Conservation (phyloP, 2,888 invertebrate species). For the Hoplodrina ambigua region DNA sequence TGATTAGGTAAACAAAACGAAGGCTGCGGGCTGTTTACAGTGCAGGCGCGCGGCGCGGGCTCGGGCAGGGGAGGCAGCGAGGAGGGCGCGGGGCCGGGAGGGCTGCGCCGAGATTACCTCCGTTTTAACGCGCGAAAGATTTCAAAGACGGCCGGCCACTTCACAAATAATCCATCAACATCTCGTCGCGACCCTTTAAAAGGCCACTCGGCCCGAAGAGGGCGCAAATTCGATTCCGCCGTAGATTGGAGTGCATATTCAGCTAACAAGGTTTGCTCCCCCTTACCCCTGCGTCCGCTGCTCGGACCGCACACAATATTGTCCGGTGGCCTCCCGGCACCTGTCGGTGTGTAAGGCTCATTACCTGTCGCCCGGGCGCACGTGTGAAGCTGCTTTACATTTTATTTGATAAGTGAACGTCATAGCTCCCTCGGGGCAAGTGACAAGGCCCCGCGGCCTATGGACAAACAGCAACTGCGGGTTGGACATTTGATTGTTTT, state of each 20-base stretch:
- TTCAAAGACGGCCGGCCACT: constrained; percentile 88
- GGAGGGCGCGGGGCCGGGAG: constrained; percentile 59
- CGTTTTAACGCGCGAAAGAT: constrained; percentile 90
- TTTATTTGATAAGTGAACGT: constrained; percentile 1
- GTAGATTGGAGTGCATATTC: constrained; percentile 88
- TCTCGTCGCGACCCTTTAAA: constrained; percentile 79
- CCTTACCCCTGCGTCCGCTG: constrained; percentile 30
- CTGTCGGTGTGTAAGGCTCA: constrained; percentile 20
- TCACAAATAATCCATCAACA: constrained; percentile 89
- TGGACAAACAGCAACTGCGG: too few relatives aligned
- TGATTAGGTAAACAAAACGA: constrained; percentile 88
- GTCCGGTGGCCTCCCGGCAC: constrained; percentile 34
- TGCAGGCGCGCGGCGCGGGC: constrained; percentile 54
- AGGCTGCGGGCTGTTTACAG: constrained; percentile 79
- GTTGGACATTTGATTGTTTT: too few relatives aligned
- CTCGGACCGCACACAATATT: constrained; percentile 16
- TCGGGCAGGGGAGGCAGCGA: constrained; percentile 49
- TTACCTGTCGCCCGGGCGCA: not conserved
- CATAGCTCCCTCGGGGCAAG: not conserved
- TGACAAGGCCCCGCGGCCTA: not conserved
- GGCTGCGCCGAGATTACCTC: constrained; percentile 84
- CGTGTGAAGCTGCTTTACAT: constrained; percentile 12
- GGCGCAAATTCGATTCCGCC: constrained; percentile 84
- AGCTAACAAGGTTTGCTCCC: constrained; percentile 81
- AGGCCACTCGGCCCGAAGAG: constrained; percentile 74